A percentile compares a stretch with the other conserved stretches of the same genome.
These are phyloP conservation scores for Zaprionus ornatus DNA, from an alignment of 1,140 invertebrate genomes.

Conservation along the genomic window DNA sequence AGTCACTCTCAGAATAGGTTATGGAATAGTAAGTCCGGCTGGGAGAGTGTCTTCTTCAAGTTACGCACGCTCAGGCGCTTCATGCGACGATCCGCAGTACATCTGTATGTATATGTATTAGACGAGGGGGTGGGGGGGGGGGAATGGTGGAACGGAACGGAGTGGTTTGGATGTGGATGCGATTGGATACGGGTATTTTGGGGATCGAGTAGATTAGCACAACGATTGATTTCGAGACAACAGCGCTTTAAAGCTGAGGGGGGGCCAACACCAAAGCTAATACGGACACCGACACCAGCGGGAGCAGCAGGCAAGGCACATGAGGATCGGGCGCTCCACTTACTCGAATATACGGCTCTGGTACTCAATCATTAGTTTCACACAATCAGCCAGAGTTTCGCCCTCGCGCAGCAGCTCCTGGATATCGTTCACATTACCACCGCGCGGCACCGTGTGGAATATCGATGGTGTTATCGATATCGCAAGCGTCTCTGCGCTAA, in stretches of 20 bases:
- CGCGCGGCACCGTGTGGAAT: constrained; percentile 75
- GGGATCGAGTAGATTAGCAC: constrained; percentile 23
- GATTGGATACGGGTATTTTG: constrained; percentile 24
- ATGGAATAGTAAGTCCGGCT: constrained; percentile 78
- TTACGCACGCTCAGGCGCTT: constrained; percentile 69
- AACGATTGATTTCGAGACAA: constrained; percentile 28
- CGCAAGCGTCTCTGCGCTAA: constrained; percentile 74
- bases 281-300: constrained; percentile 18
- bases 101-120: constrained; percentile 51
- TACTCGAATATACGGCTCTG: constrained; percentile 80
- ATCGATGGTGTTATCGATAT: constrained; percentile 77
- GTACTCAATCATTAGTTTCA: constrained; percentile 82
- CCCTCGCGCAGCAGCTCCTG: constrained; percentile 69
- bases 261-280: constrained; percentile 11
- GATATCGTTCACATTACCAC: constrained; percentile 68
- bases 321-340: constrained; percentile 51
- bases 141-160: constrained; percentile 1
- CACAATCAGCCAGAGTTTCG: constrained; percentile 74
- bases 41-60: constrained; percentile 78
- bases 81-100: constrained; percentile 66
- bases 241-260: constrained; percentile 12
- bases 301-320: constrained; percentile 48
- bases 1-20: constrained; percentile 63
- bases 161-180: neutral
- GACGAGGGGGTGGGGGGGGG: constrained; percentile 13